Evolutionary conservation across 2,888 invertebrate species (phyloP).

Genomic region (Calameuta pallipes): DNA sequence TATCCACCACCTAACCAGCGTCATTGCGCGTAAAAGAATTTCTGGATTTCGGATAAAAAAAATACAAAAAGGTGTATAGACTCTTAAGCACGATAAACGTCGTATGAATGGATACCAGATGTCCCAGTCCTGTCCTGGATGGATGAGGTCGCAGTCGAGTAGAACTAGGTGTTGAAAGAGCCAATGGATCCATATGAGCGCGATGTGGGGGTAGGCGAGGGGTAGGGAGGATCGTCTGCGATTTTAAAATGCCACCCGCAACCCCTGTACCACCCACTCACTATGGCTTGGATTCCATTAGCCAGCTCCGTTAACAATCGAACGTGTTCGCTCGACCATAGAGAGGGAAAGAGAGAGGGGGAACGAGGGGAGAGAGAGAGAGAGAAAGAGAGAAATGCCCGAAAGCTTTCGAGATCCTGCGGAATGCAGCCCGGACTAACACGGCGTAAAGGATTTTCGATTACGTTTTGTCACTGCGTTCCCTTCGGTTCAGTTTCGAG

Average conservation of each 20-base stretch:
- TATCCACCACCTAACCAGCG: no score
- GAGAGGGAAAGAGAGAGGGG: slow-evolving; percentile 24
- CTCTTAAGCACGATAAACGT: no score
- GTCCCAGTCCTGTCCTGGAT: no score
- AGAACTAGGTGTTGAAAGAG: no score
- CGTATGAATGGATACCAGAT: no score
- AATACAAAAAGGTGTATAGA: no score
- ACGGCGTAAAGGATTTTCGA: slow-evolving; percentile 45
- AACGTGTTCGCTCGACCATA: slow-evolving; percentile 37
- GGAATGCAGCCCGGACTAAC: slow-evolving; percentile 18
- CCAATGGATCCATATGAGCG: no score
- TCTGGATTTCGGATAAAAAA: no score
- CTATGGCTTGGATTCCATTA: slow-evolving; percentile 35
- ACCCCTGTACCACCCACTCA: not conserved
- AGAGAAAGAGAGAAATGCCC: slow-evolving; percentile 6
- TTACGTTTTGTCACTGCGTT: slow-evolving; percentile 37
- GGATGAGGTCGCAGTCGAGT: no score
- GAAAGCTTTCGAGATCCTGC: not conserved
- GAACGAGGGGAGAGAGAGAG: slow-evolving; percentile 26
- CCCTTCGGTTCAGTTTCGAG: slow-evolving; percentile 21
- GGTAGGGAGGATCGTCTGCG: no score
- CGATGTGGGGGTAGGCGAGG: no score
- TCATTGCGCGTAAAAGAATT: no score
- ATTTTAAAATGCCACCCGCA: slow-evolving; percentile 4
- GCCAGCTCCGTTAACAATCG: slow-evolving; percentile 42